Percentiles rank a stretch among this genome's conserved stretches.
Conservation (phyloP, 2,797 vertebrate species). For the Nasua narica region DNA sequence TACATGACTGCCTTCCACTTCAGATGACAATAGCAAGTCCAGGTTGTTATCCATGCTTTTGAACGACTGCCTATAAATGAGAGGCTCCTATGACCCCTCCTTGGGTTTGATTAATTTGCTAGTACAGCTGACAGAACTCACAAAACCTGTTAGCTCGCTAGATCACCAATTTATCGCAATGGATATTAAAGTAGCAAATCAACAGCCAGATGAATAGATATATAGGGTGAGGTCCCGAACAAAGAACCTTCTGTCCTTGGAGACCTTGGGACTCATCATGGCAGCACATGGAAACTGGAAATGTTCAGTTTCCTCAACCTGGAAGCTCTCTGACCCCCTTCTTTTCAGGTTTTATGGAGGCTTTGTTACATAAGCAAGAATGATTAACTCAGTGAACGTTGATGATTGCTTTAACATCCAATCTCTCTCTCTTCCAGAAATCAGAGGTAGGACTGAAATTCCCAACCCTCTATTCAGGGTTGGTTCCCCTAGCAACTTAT, state of each 20-base stretch:
- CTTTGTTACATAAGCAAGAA: background rate
- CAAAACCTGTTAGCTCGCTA: background rate
- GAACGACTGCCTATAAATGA: background rate
- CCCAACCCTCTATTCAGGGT: background rate
- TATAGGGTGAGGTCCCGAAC: background rate
- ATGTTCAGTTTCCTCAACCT: accelerated
- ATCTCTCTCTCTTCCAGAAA: background rate
- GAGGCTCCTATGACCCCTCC: background rate
- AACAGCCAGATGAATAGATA: background rate
- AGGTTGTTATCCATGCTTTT: background rate
- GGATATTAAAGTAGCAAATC: background rate
- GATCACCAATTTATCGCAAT: background rate
- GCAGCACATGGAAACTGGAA: background rate
- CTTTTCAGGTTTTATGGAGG: background rate
- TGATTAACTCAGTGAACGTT: background rate
- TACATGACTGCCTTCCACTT: background rate
- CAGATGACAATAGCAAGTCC: background rate
- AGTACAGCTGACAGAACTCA: background rate
- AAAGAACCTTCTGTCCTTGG: background rate
- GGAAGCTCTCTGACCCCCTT: background rate
- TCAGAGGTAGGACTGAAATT: background rate
- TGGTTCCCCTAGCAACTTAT: background rate
- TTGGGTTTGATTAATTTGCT: background rate
- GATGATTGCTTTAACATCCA: background rate
- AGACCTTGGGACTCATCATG: background rate